phyloP scores from a whole-genome alignment of 2,888 invertebrate species.

The Frankliniella intonsa region DNA sequence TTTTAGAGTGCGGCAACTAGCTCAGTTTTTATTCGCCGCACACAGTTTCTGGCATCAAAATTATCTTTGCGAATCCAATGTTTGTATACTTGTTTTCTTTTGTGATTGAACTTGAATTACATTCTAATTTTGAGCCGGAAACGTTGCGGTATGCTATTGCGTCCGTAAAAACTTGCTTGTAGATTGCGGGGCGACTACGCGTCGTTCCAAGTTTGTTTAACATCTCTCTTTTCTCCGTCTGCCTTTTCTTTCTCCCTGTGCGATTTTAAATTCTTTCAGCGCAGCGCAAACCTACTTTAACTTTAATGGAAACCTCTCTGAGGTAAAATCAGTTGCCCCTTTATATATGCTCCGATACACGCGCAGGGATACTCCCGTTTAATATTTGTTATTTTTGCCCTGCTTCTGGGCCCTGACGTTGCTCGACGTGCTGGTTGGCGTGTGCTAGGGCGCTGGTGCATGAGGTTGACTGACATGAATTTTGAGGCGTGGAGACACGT shows the following conservation, averaged over 20 bases:
- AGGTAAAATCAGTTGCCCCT: background rate
- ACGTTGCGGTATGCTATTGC: no score
- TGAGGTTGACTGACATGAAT: slow-evolving; percentile 4
- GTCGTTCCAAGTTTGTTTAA: background rate
- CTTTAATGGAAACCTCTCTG: slow-evolving; percentile 1
- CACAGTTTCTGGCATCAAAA: no score
- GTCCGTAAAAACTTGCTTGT: no score
- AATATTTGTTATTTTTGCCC: no score
- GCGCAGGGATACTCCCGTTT: no score
- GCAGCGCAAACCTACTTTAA: background rate
- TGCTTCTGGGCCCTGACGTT: no score
- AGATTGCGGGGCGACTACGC: background rate
- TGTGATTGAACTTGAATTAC: no score
- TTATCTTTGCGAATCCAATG: no score
- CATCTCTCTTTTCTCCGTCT: background rate
- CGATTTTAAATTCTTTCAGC: slow-evolving; percentile 6
- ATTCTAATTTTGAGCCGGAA: no score
- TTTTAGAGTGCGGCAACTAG: no score
- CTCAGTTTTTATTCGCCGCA: no score
- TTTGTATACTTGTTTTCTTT: no score
- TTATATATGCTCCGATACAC: background rate
- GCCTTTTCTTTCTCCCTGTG: background rate
- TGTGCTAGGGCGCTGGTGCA: background rate
- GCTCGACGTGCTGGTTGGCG: background rate
- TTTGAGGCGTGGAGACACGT: background rate